These are phyloP conservation scores for Bos indicus DNA, from an alignment of 2,113 vertebrate species.

Conservation along the genomic window DNA sequence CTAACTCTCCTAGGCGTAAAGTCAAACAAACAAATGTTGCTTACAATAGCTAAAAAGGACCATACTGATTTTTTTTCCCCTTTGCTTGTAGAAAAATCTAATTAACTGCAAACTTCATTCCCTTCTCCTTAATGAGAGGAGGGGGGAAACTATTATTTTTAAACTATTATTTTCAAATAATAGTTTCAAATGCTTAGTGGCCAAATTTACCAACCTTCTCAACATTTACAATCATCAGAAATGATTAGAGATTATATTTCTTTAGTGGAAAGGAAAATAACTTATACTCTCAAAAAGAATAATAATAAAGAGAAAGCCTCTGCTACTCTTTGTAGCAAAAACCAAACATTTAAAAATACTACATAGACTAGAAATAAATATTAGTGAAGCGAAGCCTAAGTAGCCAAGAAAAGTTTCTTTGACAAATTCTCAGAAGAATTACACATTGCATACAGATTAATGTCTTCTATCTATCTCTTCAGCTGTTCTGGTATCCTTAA, in stretches of 20 bases:
- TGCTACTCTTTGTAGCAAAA: background rate
- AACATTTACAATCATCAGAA: conserved; percentile 17
- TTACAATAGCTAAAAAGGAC: background rate
- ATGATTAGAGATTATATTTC: background rate
- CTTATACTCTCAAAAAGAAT: background rate
- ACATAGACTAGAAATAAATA: background rate
- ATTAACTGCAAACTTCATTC: background rate
- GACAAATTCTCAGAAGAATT: background rate
- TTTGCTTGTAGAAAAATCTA: background rate
- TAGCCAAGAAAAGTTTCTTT: background rate
- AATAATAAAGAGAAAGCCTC: background rate
- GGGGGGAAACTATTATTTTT: background rate
- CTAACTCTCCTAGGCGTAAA: background rate
- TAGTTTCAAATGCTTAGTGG: background rate
- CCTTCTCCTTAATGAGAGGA: background rate
- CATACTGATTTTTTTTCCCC: background rate
- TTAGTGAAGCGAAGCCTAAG: background rate
- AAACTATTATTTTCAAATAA: conserved; percentile 7
- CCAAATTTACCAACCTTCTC: background rate
- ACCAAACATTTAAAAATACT: background rate
- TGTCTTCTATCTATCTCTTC: background rate
- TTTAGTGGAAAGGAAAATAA: background rate
- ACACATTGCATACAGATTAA: background rate
- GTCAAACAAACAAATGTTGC: background rate
- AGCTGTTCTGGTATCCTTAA: background rate